Percentiles rank a stretch among this genome's conserved stretches.
Conservation (phyloP, 2,797 vertebrate genomes). For the Acipenser oxyrinchus region DNA sequence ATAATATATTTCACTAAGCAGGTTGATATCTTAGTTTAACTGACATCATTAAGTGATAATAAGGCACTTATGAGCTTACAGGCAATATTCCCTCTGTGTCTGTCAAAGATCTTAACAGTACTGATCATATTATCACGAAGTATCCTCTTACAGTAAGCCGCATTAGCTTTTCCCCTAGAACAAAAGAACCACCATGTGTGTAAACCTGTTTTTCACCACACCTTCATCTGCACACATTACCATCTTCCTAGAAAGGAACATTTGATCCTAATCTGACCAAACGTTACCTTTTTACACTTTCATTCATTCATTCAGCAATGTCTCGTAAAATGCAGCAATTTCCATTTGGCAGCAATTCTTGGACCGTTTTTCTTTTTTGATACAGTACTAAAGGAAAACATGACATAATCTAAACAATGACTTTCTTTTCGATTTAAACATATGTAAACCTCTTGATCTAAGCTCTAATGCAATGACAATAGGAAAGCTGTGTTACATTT, state of each 20-base stretch:
- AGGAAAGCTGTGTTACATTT: no score
- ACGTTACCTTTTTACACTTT: no score
- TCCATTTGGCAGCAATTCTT: no score
- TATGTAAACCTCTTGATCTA: no score
- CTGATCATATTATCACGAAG: constrained; percentile 34
- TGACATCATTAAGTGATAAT: constrained; percentile 14
- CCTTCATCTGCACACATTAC: background rate
- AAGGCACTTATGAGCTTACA: constrained; percentile 16
- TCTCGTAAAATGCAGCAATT: no score
- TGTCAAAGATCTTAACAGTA: constrained; percentile 36
- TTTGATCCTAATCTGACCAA: constrained; percentile 7
- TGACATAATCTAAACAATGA: no score
- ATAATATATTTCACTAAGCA: constrained; percentile 42
- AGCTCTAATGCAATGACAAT: no score
- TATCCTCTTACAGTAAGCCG: constrained; percentile 37
- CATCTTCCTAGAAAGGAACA: constrained; percentile 10
- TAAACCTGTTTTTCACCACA: constrained; percentile 7
- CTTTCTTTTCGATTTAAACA: no score
- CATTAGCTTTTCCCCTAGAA: constrained; percentile 24
- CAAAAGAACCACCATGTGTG: background rate
- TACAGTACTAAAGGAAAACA: no score
- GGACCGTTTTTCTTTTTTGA: no score
- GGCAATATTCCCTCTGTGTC: constrained; percentile 43
- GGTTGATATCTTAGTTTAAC: constrained; percentile 14
- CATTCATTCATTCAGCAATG: no score